phyloP scores from a whole-genome alignment of 2,888 invertebrate species.

The Deladenus siricidicola region DNA sequence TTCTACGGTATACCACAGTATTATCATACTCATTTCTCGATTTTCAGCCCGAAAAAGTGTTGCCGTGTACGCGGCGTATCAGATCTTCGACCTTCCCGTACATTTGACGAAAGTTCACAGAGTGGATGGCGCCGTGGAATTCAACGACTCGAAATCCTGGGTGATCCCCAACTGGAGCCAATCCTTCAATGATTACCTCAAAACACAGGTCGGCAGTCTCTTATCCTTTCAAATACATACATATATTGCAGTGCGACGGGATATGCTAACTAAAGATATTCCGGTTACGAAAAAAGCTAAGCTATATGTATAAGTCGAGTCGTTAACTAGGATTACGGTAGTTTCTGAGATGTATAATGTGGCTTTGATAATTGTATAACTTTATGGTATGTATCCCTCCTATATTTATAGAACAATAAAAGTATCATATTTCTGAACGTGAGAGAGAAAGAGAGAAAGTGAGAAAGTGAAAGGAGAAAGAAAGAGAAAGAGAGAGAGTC shows the following conservation, averaged over 20 bases:
- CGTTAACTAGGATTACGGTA: too few species aligned
- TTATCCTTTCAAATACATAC: too few species aligned
- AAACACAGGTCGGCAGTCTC: slow-evolving; percentile 11
- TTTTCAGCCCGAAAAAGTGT: not conserved
- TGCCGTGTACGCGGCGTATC: slow-evolving; percentile 21
- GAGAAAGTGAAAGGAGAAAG: too few species aligned
- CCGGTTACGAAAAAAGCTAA: too few species aligned
- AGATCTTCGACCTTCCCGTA: slow-evolving; percentile 26
- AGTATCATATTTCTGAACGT: too few species aligned
- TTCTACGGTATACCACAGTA: not conserved
- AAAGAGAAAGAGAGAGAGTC: too few species aligned
- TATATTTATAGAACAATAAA: too few species aligned
- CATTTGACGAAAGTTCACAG: slow-evolving; percentile 13
- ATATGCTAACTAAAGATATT: too few species aligned
- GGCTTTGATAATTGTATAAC: not conserved
- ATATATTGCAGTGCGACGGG: too few species aligned
- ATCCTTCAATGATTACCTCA: slow-evolving; percentile 27
- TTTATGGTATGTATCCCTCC: not conserved
- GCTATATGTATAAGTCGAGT: too few species aligned
- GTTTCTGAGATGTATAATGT: too few species aligned
- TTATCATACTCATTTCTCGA: not conserved
- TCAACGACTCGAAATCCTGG: slow-evolving; percentile 22
- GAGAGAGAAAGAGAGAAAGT: too few species aligned
- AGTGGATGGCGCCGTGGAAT: slow-evolving; percentile 12
- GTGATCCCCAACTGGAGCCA: slow-evolving; percentile 18